Evolutionary conservation across 1,140 invertebrate species (phyloP), one percentile per base, ranked within the genome.

Genomic region (Laupala kohalensis): DNA sequence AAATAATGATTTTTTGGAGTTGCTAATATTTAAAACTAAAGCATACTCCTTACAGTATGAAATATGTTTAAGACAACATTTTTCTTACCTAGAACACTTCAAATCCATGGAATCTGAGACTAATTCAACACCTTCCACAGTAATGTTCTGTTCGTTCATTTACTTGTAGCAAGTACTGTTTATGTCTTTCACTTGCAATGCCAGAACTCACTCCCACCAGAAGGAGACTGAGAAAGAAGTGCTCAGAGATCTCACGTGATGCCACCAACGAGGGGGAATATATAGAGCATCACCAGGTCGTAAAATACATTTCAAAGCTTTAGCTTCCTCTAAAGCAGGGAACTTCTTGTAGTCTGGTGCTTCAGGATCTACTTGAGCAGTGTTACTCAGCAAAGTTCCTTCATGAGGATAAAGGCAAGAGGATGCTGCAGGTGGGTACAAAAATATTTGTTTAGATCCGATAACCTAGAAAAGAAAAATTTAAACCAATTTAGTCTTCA

Each of bases 181-280:
- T n/a, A n/a, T n/a, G n/a, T n/a, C n/a, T n/a, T n/a, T n/a, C n/a
- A n/a, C n/a, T n/a, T n/a, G n/a, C n/a, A n/a, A n/a, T n/a, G n/a
- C 37, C 37, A 53, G 6, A 15, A 66, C n/a, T 74, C 78, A 86
- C 76, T 83, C 77, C 90, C 90, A 96, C 94, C 95, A 97, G 82
- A 96, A 96, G 81, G 93, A 96, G 1, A 96, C 88, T 37, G 94
- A 96, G 77, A 96, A 93, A 78, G 90, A 90, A 23, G 88, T 83
- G 24, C 87, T 86, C 26, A 94, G 79, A n/a, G 92, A 89, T 73
- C 90, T 88, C 27, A 97, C 91, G 81, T 95, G 92, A 83, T 97
- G 94, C 94, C 94, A 97, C 94, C 94, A 96, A 76, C 92, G 92
- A 30, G 91, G 89, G 66, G 95, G 94, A 75, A 97, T 92, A 79